Evolutionary conservation across 2,113 vertebrate species (phyloP).

Genomic region (Acanthochromis polyacanthus): DNA sequence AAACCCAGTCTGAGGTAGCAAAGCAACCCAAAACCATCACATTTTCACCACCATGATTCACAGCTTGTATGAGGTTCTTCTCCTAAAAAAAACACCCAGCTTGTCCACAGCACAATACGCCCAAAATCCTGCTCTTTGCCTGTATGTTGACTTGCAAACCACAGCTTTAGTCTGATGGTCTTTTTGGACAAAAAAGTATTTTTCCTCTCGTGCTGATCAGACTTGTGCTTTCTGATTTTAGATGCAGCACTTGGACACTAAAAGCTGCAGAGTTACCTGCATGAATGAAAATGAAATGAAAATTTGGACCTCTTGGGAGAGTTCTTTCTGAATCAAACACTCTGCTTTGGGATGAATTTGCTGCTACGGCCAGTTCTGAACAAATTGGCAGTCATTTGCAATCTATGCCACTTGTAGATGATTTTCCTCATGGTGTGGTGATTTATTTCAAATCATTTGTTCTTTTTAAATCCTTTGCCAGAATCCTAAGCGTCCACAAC

Average conservation of each 20-base stretch:
- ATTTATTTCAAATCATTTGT: constrained; percentile 4
- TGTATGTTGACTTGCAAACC: neutral
- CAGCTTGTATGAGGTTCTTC: too few species aligned
- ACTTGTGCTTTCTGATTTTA: neutral
- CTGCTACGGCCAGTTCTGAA: neutral
- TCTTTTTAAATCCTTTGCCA: neutral
- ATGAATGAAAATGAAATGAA: neutral
- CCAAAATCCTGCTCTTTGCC: neutral
- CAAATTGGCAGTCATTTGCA: neutral
- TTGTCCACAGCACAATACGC: neutral
- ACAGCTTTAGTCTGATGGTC: neutral
- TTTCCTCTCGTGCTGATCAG: neutral
- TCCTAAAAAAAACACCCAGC: too few species aligned
- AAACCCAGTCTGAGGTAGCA: too few species aligned
- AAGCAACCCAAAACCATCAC: too few species aligned
- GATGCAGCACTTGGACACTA: neutral
- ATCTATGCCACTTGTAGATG: neutral
- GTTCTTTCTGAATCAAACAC: neutral
- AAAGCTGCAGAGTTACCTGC: neutral
- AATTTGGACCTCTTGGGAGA: neutral
- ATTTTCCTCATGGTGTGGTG: neutral
- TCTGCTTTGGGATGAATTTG: neutral
- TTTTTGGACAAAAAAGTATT: neutral
- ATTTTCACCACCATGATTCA: too few species aligned
- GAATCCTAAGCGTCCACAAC: constrained; percentile 3